Evolutionary conservation across 2,888 invertebrate species (phyloP), one percentile per base, ranked within the genome.

Genomic region (Cantharis lateralis): DNA sequence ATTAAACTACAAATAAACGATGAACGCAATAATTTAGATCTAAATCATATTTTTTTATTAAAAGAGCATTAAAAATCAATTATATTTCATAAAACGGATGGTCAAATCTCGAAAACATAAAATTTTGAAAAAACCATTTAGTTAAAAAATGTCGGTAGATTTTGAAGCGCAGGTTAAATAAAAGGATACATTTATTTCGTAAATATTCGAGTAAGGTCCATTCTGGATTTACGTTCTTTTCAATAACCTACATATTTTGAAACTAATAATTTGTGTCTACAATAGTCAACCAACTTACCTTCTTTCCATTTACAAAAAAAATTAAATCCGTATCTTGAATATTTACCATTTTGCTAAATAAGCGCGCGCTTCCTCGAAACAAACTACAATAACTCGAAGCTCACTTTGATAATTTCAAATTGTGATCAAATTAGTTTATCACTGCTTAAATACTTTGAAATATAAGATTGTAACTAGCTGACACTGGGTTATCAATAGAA

Each of bases 191-290:
- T 87, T 93, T 95, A 82, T 91, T 93, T 72, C 97, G 91, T 63
- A 98, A 89, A 87, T 96, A 98, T 86, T 93, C 92, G 0, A 97
- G 90, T 16, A 98, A 88, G 0, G 96, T 96, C 90, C 93, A 94
- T 90, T 95, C 94, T 63, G 97, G 97, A 85, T 97, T 93, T 0
- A 95, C 92, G 71, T 91, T 88, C 0, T 88, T 82, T 82, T 96
- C 96, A 66, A 89, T 89, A 1, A 97, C 91, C 96, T 96, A 86
- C 5, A 24, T 20, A 66, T 66, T 20, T 66, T 66, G n/a, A 11
- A 20, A 66, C 1, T 66, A 66, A 20, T 3, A 20, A 66, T 20
- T 24, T 10, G 20, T n/a, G n/a, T 7, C n/a, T 7, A 48, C n/a
- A 48, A 48, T n/a, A 48, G 48, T 48, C n/a, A 7, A 48, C n/a